phyloP scores from a whole-genome alignment of 2,888 invertebrate genomes.

The Sphaerophoria taeniata region DNA sequence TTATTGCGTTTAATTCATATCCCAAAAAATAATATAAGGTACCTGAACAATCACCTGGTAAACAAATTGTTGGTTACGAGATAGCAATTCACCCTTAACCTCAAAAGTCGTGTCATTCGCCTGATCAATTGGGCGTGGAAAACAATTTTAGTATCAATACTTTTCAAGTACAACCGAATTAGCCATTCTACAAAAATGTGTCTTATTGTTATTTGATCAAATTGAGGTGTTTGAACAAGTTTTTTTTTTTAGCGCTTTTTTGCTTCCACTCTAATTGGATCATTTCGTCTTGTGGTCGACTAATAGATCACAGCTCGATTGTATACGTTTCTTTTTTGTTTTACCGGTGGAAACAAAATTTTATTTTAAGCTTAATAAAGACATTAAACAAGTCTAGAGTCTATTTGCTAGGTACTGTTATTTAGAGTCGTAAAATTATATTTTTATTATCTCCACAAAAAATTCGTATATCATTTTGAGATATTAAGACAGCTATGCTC shows the following conservation, averaged over 20 bases:
- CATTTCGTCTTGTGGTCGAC: conserved; percentile 1
- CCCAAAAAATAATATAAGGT: too few species aligned
- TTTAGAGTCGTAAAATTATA: neutral
- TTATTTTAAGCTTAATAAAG: conserved; percentile 12
- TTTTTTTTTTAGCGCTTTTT: neutral
- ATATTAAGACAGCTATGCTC: conserved; percentile 3
- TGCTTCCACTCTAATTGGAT: neutral
- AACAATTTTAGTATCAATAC: neutral
- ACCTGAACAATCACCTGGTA: too few species aligned
- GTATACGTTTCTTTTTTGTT: neutral
- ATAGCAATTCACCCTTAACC: too few species aligned
- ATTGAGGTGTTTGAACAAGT: conserved; percentile 12
- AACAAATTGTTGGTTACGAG: too few species aligned
- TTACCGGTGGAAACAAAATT: neutral
- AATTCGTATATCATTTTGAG: neutral
- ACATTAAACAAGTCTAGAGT: conserved; percentile 12
- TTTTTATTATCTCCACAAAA: conserved; percentile 14
- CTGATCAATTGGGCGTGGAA: too few species aligned
- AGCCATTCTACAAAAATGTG: neutral
- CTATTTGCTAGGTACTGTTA: neutral
- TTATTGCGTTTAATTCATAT: too few species aligned
- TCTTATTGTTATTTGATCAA: neutral
- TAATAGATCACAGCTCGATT: conserved; percentile 2
- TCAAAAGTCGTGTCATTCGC: too few species aligned
- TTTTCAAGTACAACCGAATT: neutral